Percentiles rank a stretch among this genome's conserved stretches.
These are phyloP conservation scores for Hippotragus niger DNA, from an alignment of 2,113 vertebrate species.

Conservation along the genomic window DNA sequence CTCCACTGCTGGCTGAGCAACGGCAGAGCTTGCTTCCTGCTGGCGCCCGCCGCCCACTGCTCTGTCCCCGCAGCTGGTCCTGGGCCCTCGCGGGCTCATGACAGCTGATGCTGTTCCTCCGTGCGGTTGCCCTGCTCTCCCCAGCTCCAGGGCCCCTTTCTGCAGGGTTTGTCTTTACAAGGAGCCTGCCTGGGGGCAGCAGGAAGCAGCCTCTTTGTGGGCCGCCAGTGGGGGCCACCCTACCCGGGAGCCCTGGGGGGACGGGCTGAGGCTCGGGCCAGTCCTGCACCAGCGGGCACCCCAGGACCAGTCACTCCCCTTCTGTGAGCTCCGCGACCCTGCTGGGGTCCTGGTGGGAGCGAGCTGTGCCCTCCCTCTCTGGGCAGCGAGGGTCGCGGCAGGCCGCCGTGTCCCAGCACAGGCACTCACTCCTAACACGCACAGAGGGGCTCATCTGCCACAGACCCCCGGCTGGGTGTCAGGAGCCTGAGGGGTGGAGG, in stretches of 20 bases:
- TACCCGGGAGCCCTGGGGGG: neutral
- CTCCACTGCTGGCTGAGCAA: neutral
- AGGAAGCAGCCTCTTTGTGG: neutral
- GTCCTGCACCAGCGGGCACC: neutral
- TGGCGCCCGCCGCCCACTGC: neutral
- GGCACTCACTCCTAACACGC: neutral
- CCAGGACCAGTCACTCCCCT: no score
- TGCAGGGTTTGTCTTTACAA: neutral
- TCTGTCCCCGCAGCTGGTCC: neutral
- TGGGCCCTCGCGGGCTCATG: neutral
- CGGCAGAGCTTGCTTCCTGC: neutral
- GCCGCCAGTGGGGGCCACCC: fast-evolving
- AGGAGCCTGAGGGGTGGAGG: neutral
- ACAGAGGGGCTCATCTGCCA: neutral
- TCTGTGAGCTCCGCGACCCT: no score
- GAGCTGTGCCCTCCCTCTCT: neutral
- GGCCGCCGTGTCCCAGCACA: fast-evolving
- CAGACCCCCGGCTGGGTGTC: neutral
- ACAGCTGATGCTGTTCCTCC: neutral
- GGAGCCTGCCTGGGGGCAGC: neutral
- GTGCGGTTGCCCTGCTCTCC: neutral
- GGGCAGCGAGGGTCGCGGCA: neutral
- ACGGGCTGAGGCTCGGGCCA: neutral
- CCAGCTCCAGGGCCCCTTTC: neutral
- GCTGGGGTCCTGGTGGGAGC: neutral